Conservation (phyloP, 2,113 vertebrate species). For the Podarcis raffonei region DNA sequence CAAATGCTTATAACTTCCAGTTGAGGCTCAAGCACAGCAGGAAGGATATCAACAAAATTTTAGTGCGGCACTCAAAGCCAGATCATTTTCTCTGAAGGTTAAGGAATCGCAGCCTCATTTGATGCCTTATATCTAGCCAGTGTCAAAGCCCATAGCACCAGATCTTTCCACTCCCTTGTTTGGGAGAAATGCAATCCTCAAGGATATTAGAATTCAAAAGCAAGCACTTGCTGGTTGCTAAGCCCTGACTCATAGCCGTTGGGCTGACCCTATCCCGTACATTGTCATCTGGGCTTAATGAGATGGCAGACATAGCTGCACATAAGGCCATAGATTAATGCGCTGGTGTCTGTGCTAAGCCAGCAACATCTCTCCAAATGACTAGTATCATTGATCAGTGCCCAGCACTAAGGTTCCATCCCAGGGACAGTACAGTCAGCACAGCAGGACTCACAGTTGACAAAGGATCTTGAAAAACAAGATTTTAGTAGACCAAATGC, state of each 20-base stretch:
- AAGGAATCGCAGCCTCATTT: background rate
- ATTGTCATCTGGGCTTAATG: constrained; percentile 14
- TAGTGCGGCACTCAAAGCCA: background rate
- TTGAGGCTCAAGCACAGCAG: background rate
- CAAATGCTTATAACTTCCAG: background rate
- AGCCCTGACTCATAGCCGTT: background rate
- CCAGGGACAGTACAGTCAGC: background rate
- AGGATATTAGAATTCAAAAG: background rate
- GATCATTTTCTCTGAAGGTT: background rate
- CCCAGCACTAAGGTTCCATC: background rate
- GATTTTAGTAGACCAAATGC: background rate
- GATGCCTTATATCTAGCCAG: background rate
- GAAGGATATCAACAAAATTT: background rate
- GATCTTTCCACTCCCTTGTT: background rate
- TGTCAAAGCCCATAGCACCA: background rate
- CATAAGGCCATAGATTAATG: constrained; percentile 10
- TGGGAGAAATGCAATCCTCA: background rate
- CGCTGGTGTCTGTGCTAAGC: background rate
- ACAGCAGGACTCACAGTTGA: background rate
- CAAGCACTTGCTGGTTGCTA: background rate
- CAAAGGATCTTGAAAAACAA: background rate
- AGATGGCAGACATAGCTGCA: constrained; percentile 1
- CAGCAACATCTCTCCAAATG: constrained; percentile 7
- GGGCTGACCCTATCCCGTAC: background rate
- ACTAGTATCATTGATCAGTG: background rate